Evolutionary conservation across 1,140 invertebrate species (phyloP).

Genomic region (Scaptomyza hsui): DNA sequence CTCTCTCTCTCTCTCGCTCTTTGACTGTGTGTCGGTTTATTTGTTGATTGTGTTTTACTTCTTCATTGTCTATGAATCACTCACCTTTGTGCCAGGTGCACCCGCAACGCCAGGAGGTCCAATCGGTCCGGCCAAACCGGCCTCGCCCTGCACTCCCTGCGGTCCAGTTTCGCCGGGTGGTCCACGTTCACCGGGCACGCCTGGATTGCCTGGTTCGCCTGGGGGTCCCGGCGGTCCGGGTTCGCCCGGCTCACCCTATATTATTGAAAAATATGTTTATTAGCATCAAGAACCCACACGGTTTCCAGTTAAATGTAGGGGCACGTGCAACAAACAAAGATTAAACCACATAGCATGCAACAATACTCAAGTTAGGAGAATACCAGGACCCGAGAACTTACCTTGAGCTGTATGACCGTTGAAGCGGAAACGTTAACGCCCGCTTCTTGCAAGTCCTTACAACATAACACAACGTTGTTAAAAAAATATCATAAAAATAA

Average conservation of each 20-base stretch:
- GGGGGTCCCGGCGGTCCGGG: constrained; percentile 94
- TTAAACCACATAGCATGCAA: constrained; percentile 17
- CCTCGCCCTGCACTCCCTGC: constrained; percentile 77
- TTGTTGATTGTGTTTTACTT: constrained; percentile 21
- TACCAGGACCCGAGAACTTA: constrained; percentile 85
- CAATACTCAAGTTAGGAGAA: constrained; percentile 14
- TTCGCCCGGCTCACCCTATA: constrained; percentile 94
- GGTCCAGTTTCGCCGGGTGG: constrained; percentile 85
- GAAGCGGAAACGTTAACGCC: constrained; percentile 95
- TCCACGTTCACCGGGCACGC: constrained; percentile 92
- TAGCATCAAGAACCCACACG: constrained; percentile 44
- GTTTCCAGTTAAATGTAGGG: constrained; percentile 36
- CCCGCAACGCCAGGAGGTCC: constrained; percentile 90
- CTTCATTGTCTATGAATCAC: constrained; percentile 47
- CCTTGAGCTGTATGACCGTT: constrained; percentile 95
- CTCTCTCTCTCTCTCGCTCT: background rate
- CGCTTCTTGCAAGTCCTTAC: constrained; percentile 93
- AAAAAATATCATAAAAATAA: constrained; percentile 40
- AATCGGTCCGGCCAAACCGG: constrained; percentile 88
- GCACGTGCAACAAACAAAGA: constrained; percentile 44
- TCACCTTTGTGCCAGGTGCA: constrained; percentile 90
- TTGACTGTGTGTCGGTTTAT: constrained; percentile 15
- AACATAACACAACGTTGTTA: constrained; percentile 50
- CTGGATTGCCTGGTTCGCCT: constrained; percentile 91
- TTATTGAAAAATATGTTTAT: constrained; percentile 56